Percentiles rank a stretch among this genome's conserved stretches.
phyloP scores from a whole-genome alignment of 1,140 invertebrate genomes.

The Trypoxylus dichotomus region DNA sequence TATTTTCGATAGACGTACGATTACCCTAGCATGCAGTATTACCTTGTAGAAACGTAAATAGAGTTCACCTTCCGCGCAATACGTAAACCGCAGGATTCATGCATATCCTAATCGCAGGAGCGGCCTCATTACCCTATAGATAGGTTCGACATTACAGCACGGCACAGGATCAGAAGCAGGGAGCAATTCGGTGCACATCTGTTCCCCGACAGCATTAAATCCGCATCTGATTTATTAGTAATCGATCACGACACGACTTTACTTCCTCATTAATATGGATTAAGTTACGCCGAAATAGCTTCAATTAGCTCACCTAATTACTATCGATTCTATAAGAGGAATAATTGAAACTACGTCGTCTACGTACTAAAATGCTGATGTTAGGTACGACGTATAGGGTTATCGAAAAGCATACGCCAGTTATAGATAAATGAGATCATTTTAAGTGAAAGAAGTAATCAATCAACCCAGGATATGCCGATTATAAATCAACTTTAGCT shows the following conservation, averaged over 20 bases:
- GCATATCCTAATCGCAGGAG: neutral
- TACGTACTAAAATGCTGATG: too few relatives aligned
- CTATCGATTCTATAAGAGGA: neutral
- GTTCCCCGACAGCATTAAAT: neutral
- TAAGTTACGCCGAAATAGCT: neutral
- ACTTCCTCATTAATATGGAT: neutral
- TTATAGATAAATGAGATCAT: too few relatives aligned
- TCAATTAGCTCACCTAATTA: neutral
- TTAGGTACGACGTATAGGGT: too few relatives aligned
- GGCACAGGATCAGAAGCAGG: neutral
- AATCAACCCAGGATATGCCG: too few relatives aligned
- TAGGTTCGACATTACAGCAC: neutral
- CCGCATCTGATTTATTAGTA: conserved; percentile 2
- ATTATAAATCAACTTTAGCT: too few relatives aligned
- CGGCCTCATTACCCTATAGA: conserved; percentile 1
- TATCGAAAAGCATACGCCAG: too few relatives aligned
- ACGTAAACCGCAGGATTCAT: neutral
- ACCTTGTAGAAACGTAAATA: neutral
- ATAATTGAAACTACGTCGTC: neutral
- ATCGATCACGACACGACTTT: conserved; percentile 2
- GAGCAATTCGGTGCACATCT: neutral
- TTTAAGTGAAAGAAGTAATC: too few relatives aligned
- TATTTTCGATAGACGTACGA: too few relatives aligned
- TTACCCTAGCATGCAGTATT: too few relatives aligned
- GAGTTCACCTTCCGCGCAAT: neutral